Evolutionary conservation across 2,888 invertebrate genomes (phyloP).

Genomic region (Baronia brevicornis): DNA sequence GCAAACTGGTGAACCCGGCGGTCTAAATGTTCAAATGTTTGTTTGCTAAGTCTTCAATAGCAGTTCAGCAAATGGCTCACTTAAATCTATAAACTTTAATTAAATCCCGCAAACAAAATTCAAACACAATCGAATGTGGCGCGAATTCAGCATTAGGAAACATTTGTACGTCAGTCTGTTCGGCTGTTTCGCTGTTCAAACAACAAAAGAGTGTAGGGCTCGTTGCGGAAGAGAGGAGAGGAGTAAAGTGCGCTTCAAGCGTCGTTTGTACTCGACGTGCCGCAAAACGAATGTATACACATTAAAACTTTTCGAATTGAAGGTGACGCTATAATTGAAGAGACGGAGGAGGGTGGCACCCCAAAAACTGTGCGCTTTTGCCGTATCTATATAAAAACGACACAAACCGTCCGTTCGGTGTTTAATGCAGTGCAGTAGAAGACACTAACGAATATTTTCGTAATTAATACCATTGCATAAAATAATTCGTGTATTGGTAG

Average conservation of each 20-base stretch:
- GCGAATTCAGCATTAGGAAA: slow-evolving; percentile 30
- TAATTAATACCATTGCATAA: slow-evolving; percentile 8
- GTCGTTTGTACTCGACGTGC: slow-evolving; percentile 47
- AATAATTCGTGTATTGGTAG: slow-evolving; percentile 29
- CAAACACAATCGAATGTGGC: slow-evolving; percentile 25
- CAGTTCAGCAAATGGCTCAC: slow-evolving; percentile 9
- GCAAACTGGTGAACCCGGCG: slow-evolving; percentile 36
- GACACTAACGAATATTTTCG: too few relatives aligned
- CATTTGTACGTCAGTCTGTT: slow-evolving; percentile 36
- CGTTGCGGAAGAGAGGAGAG: slow-evolving; percentile 49
- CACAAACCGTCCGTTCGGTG: too few relatives aligned
- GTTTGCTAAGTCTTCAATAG: slow-evolving; percentile 21
- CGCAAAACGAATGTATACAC: slow-evolving; percentile 60
- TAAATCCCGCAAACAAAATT: slow-evolving; percentile 21
- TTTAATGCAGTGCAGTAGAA: too few relatives aligned
- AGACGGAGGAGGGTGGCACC: slow-evolving; percentile 24
- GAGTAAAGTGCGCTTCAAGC: slow-evolving; percentile 51
- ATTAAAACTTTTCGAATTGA: slow-evolving; percentile 65
- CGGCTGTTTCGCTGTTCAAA: slow-evolving; percentile 61
- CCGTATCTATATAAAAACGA: too few relatives aligned
- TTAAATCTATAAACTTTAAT: slow-evolving; percentile 20
- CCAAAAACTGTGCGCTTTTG: slow-evolving; percentile 27
- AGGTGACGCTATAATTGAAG: slow-evolving; percentile 58
- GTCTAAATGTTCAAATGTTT: slow-evolving; percentile 37
- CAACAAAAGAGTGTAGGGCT: slow-evolving; percentile 53